These are phyloP conservation scores for Diplodus puntazzo DNA, from an alignment of 2,797 vertebrate genomes.

Conservation along the genomic window DNA sequence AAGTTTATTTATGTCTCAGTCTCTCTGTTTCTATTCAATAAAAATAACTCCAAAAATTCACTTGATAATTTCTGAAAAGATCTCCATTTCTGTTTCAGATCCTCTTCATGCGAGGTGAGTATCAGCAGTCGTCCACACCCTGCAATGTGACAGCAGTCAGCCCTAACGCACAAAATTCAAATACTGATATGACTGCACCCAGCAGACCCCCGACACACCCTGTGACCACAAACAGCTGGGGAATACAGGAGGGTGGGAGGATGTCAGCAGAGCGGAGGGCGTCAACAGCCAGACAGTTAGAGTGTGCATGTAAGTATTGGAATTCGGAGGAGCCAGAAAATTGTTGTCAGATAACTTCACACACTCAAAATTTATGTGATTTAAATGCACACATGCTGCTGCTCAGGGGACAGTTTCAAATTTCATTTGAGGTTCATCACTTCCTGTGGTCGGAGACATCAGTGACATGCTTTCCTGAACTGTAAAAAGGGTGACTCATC, in stretches of 20 bases:
- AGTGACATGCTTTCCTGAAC: background rate
- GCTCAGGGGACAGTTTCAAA: background rate
- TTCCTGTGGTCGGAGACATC: conserved; percentile 13
- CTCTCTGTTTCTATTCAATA: background rate
- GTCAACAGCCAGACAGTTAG: background rate
- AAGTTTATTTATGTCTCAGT: background rate
- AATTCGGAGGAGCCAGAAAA: background rate
- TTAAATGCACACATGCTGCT: background rate
- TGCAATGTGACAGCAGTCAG: conserved; percentile 55
- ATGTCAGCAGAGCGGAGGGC: conserved; percentile 6
- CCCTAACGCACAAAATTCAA: conserved; percentile 42
- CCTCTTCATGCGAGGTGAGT: background rate
- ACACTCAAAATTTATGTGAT: too few species aligned
- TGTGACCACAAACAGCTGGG: conserved; percentile 73
- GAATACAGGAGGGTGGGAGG: background rate
- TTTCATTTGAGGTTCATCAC: conserved; percentile 8
- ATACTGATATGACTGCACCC: conserved; percentile 61
- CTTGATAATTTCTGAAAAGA: background rate
- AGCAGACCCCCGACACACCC: conserved; percentile 58
- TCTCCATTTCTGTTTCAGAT: background rate
- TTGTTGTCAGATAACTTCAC: background rate
- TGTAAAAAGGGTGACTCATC: conserved; percentile 12
- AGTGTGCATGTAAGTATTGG: background rate
- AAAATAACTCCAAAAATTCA: background rate
- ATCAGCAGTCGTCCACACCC: conserved; percentile 37